phyloP scores from a whole-genome alignment of 2,797 vertebrate species.

The Sebastes baramenuke region DNA sequence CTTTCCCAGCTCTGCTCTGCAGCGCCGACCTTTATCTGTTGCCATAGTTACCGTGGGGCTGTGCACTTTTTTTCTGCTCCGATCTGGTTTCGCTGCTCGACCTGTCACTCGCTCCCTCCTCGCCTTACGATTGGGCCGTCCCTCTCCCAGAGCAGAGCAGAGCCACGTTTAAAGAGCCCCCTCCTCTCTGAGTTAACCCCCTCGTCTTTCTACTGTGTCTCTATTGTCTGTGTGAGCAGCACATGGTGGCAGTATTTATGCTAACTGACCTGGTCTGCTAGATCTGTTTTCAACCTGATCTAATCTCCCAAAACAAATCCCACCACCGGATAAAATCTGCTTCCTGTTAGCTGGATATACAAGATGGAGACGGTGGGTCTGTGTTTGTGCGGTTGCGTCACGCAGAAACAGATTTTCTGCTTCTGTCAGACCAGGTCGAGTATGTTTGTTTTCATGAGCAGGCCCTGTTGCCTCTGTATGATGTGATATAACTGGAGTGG shows the following conservation, averaged over 20 bases:
- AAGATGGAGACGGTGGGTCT: neutral
- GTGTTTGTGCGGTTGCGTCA: conserved; percentile 15
- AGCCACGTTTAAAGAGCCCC: conserved; percentile 53
- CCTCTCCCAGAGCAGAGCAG: conserved; percentile 59
- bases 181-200: conserved; percentile 4
- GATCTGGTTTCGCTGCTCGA: conserved; percentile 71
- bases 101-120: conserved; percentile 49
- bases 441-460: conserved; percentile 44
- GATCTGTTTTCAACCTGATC: conserved; percentile 38
- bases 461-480: conserved; percentile 42
- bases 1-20: conserved; percentile 59
- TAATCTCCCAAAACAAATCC: conserved; percentile 1
- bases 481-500: conserved; percentile 61
- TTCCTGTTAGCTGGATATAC: conserved; percentile 7
- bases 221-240: conserved; percentile 58
- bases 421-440: conserved; percentile 14
- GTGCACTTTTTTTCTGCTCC: conserved; percentile 73
- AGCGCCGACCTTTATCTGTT: conserved; percentile 68
- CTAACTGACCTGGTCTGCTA: conserved; percentile 46
- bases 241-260: conserved; percentile 64
- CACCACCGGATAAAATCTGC: neutral
- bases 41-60: conserved; percentile 76
- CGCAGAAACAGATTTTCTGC: conserved; percentile 3
- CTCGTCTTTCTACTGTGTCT: conserved; percentile 20
- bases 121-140: conserved; percentile 52